Base-by-base conservation (phyloP, 2,797 vertebrate genomes). In the Hirundo rustica region DNA sequence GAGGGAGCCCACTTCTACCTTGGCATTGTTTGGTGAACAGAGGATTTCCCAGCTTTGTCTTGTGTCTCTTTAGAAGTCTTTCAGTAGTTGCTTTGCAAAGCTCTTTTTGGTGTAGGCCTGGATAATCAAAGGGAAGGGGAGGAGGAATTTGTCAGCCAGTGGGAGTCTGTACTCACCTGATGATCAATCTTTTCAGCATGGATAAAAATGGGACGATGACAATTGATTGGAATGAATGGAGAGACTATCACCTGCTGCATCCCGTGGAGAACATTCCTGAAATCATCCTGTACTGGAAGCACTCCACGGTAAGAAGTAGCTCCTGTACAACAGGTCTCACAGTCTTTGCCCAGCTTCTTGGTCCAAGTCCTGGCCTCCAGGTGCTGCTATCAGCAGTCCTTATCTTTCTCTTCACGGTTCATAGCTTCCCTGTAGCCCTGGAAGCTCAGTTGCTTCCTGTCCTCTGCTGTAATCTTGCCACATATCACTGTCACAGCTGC, bases 251-350 rank as follows among this genome's bases (percentile, higher is more conserved):
- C 95, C 98, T 99, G 44, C 96, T 99, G 92, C 99, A 99, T 77
- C 99, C 99, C 0, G 99, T 99, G 16, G 99, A 98, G 60, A 99
- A 99, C 97, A 99, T 99, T 85, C 99, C 99, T 2, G 99, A 99
- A 97, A 99, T 99, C 98, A 99, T 99, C 96, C 98, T 99, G 19
- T 98, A 99, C 97, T 99, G 99, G 99, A 99, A 99, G 95, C 99
- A 99, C 96, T 99, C 99, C 62, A 99, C 99, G 96, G 99, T 99
- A 98, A 96, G 97, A 51, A 85, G 27, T 4, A 12, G 18, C 38
- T 45, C 36, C n/a, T 60, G 3, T 1, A 2, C 21, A 51, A 11
- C 26, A 22, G n/a, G 7, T 71, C 34, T 71, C 34, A 11, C 26
- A 23, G 13, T 53, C 40, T 17, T 50, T 71, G 26, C 42, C 15